phyloP scores from a whole-genome alignment of 2,113 vertebrate species.

The Microtus ochrogaster region DNA sequence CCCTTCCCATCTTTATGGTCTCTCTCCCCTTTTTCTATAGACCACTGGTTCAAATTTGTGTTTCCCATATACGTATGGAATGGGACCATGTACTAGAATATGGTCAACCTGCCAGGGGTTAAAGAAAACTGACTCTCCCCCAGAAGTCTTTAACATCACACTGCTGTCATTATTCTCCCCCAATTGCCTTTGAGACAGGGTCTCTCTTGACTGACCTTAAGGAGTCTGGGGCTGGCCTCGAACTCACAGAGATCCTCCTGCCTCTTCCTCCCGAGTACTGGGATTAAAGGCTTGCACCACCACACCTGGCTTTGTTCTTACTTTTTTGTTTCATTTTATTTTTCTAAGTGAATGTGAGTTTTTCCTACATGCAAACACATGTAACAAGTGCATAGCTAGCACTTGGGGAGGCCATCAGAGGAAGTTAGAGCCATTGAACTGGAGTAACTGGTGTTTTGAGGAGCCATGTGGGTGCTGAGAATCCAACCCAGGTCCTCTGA shows the following conservation, averaged over 20 bases:
- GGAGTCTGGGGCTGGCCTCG: background rate
- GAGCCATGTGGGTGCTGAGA: background rate
- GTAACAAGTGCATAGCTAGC: background rate
- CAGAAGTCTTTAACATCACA: background rate
- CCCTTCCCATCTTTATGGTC: background rate
- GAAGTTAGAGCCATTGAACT: background rate
- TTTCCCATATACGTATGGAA: background rate
- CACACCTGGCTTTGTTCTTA: background rate
- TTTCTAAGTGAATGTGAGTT: background rate
- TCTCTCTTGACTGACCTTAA: background rate
- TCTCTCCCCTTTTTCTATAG: background rate
- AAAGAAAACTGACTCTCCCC: background rate
- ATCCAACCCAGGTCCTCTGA: background rate
- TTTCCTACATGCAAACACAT: background rate
- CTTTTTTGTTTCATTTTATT: background rate
- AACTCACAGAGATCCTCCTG: background rate
- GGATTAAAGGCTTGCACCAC: background rate
- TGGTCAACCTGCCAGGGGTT: background rate
- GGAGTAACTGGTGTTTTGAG: background rate
- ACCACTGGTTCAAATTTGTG: background rate
- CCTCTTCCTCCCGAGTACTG: background rate
- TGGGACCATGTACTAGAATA: background rate
- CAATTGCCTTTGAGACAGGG: background rate
- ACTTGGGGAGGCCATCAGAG: background rate
- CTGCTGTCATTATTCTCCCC: background rate